Evolutionary conservation across 1,140 invertebrate genomes (phyloP).

Genomic region (Sitobion miscanthi): DNA sequence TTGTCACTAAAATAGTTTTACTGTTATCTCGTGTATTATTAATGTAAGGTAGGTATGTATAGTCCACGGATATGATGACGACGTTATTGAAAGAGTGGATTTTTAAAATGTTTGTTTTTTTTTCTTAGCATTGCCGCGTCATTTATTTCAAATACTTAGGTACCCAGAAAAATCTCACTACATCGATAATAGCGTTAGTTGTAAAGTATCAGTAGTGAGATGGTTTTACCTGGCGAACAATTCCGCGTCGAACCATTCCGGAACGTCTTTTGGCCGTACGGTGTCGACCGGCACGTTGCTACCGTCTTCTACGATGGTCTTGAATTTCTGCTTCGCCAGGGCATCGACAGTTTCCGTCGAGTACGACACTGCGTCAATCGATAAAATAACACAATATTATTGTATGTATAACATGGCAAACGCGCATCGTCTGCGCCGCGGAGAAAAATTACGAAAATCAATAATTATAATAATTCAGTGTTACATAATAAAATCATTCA

Average conservation of each 20-base stretch:
- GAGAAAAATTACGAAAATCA: neutral
- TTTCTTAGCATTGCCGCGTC: too few relatives aligned
- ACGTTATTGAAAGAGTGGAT: too few relatives aligned
- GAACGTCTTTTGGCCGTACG: neutral
- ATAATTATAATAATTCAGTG: neutral
- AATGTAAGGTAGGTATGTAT: neutral
- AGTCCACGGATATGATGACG: too few relatives aligned
- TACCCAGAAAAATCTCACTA: neutral
- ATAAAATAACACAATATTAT: neutral
- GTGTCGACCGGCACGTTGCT: neutral
- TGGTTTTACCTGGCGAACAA: slow-evolving; percentile 35
- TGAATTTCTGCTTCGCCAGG: neutral
- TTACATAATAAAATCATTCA: neutral
- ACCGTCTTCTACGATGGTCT: neutral
- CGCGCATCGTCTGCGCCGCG: neutral
- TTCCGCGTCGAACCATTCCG: slow-evolving; percentile 34
- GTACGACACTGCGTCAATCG: neutral
- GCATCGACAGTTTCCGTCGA: too few relatives aligned
- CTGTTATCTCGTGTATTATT: neutral
- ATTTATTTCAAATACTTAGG: too few relatives aligned
- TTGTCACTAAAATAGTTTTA: neutral
- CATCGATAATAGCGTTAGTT: neutral
- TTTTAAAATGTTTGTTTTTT: too few relatives aligned
- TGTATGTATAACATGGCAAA: neutral
- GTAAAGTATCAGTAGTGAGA: neutral